Percentiles rank a stretch among this genome's conserved stretches.
Evolutionary conservation across 2,113 vertebrate species (phyloP).

Genomic region (Madoqua kirkii): DNA sequence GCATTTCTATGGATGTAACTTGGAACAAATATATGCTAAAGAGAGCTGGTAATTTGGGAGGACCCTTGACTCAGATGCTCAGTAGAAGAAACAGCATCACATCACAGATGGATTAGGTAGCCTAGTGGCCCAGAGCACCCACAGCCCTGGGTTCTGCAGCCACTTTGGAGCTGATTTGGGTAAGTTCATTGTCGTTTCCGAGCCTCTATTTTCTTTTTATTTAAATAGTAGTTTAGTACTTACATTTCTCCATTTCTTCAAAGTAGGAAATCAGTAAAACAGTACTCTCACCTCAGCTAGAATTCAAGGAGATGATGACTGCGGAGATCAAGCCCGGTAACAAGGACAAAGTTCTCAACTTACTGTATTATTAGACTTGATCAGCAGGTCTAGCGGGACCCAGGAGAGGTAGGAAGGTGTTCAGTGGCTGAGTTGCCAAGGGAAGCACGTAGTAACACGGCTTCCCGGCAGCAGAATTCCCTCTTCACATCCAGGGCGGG

Average conservation of each 20-base stretch:
- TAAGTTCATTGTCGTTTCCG: not conserved
- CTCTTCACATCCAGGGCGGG: not conserved
- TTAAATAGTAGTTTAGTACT: not conserved
- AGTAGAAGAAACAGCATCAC: not conserved
- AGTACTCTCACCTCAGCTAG: not conserved
- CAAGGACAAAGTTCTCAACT: not conserved
- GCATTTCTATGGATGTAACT: not conserved
- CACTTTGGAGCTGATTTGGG: not conserved
- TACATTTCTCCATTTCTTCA: not conserved
- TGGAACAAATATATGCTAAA: not conserved
- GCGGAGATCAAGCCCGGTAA: not conserved
- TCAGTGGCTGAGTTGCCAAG: not conserved
- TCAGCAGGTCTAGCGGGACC: not conserved
- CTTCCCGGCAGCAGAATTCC: not conserved
- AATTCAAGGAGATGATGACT: not conserved
- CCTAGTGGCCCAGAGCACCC: not conserved
- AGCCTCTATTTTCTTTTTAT: not conserved
- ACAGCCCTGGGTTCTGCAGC: no score
- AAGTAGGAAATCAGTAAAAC: not conserved
- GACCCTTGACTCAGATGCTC: not conserved
- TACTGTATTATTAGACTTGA: not conserved
- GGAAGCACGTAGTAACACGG: not conserved
- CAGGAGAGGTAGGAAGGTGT: not conserved
- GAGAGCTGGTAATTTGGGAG: not conserved
- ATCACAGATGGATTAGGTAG: not conserved